Base-by-base conservation (phyloP, 2,113 vertebrate genomes). In the Dascyllus trimaculatus region DNA sequence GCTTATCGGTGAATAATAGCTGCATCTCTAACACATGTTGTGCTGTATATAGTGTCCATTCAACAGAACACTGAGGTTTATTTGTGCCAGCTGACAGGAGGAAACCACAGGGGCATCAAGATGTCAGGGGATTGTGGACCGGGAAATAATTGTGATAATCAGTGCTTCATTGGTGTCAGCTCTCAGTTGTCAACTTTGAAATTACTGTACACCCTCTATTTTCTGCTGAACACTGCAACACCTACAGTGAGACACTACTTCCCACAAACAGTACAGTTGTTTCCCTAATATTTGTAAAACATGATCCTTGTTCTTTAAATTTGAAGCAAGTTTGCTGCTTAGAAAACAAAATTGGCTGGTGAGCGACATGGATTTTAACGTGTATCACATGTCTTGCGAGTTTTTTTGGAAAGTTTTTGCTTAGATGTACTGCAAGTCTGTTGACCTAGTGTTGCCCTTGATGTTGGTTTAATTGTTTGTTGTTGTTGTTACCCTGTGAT, bases 131-230 rank as follows among this genome's bases (percentile, higher is more conserved):
- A 29, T 19, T 38, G n/a, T 32, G 21, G 52, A 35, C 26, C 14
- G 24, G 35, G 13, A 51, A 56, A 63, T 75, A 5, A 80, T 77
- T 14, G 48, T 59, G 9, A 76, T 82, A 56, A 40, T 60, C 10
- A 25, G 11, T 54, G 57, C 67, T 71, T 54, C 17, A 69, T 53
- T 14, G 11, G 52, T 24, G 18, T 19, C n/a, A 51, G 22, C 51
- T 63, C 19, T 32, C 72, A 54, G 14, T 15, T 15, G 13, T 53
- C 70, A 48, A 71, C 56, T 53, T 59, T 70, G n/a, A 52, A 25
- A 71, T 9, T 51, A 51, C 48, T 51, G 48, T 10, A 21, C 48
- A 21, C 2, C 17, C 18, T 66, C 13, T 6, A 51, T 29, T 58
- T 32, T 49, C 40, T 49, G 10, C 53, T 38, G 17, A 11, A 19